Evolutionary conservation across 2,888 invertebrate genomes (phyloP), one percentile per base, ranked within the genome.

Genomic region (Cantharis rufa): DNA sequence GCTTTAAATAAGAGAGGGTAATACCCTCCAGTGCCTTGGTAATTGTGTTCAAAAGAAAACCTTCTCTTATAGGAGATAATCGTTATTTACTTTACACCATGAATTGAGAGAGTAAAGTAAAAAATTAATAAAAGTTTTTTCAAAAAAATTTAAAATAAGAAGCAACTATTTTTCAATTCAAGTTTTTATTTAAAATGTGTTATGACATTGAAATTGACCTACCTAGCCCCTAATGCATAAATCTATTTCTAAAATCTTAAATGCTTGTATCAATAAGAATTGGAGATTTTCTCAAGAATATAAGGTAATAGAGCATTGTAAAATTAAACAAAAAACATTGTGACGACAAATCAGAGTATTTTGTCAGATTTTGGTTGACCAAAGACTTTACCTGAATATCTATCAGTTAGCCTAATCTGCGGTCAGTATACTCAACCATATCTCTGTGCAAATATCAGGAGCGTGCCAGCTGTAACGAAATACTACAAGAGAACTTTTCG

Each of bases 391-490:
- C 78, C 76, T 75, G 75, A 15, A 66, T 66, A 64, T 70, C 75
- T 79, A 79, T 77, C 79, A 48, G 74, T 61, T 63, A 75, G 72
- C 79, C 78, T 79, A 78, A 79, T 79, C 80, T 79, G 76, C 79
- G 78, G 75, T 78, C 74, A 76, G 68, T 75, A 48, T 48, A 78
- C 75, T 79, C 73, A 74, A 77, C 72, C 48, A 48, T 81, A 80
- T 80, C 80, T 80, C 66, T 63, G 75, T 62, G 78, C 79, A 75
- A 81, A 81, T 77, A 81, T 80, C 81, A 73, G 79, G 78, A 80
- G 80, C 80, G 80, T 79, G 82, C 82, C 82, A 81, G 82, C 81
- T 82, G 82, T 80, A 82, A 82, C 82, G 70, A 78, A 81, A 82
- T 80, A 80, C 81, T 80, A 81, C 81, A 82, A 81, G 80, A 81